Conservation (phyloP, 2,888 invertebrate species). For the Drosophila ustulata region DNA sequence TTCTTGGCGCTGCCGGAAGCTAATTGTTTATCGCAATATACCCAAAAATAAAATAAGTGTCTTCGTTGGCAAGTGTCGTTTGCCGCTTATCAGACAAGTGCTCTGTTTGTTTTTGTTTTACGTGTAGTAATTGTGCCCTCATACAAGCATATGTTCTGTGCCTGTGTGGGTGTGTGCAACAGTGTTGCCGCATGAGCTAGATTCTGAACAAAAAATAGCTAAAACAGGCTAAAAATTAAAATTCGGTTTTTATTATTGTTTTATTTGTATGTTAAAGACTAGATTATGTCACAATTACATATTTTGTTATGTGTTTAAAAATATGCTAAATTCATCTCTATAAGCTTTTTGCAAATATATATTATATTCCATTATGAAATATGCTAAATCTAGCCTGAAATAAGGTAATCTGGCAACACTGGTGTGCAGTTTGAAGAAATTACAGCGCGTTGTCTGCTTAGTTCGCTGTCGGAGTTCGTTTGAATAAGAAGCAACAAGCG, state of each 20-base stretch:
- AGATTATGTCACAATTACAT: no score
- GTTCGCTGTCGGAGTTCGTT: background rate
- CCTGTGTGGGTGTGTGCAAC: conserved; percentile 9
- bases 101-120: conserved; percentile 49
- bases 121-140: conserved; percentile 27
- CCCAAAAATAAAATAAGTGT: conserved; percentile 12
- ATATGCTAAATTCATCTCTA: no score
- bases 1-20: conserved; percentile 36
- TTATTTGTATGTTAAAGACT: no score
- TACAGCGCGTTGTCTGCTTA: background rate
- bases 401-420: no score
- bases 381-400: no score
- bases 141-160: background rate
- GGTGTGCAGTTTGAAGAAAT: conserved; percentile 10
- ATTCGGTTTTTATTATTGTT: no score
- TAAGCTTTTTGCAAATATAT: no score
- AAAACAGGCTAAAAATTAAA: no score
- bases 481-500: background rate
- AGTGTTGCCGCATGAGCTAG: no score
- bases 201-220: no score
- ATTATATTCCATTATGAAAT: no score
- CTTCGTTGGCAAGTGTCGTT: conserved; percentile 21
- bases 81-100: conserved; percentile 46
- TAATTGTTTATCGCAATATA: conserved; percentile 32
- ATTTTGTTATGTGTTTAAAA: no score